Conservation (phyloP, 1,140 invertebrate species). For the Artemia franciscana region DNA sequence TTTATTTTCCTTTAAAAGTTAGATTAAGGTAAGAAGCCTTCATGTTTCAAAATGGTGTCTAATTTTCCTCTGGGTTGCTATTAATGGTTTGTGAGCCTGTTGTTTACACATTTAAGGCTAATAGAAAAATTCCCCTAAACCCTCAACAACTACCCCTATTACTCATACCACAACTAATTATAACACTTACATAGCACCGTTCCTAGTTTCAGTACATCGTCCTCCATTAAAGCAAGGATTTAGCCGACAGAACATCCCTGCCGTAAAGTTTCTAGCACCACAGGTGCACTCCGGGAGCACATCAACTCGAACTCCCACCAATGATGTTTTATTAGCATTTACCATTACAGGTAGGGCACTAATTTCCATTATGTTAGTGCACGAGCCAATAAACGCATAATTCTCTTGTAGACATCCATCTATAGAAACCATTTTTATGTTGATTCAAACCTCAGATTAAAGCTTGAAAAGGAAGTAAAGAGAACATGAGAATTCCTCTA, state of each 20-base stretch:
- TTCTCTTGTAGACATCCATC: constrained; percentile 91
- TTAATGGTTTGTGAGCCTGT: too few relatives aligned
- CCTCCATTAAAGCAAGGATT: constrained; percentile 87
- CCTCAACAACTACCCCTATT: too few relatives aligned
- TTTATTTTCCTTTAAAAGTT: too few relatives aligned
- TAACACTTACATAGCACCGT: constrained; percentile 39
- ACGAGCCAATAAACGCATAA: constrained; percentile 81
- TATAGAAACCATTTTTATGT: constrained; percentile 91
- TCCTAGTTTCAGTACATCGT: constrained; percentile 64
- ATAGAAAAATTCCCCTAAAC: too few relatives aligned
- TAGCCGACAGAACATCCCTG: constrained; percentile 62
- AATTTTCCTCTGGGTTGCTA: too few relatives aligned
- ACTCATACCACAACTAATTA: too few relatives aligned
- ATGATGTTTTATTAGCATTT: constrained; percentile 82
- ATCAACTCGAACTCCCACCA: constrained; percentile 74
- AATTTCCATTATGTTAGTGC: constrained; percentile 57
- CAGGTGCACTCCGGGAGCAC: constrained; percentile 74
- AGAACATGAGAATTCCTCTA: too few relatives aligned
- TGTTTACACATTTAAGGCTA: too few relatives aligned
- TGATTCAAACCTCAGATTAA: constrained; percentile 72
- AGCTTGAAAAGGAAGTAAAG: too few relatives aligned
- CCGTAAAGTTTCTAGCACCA: constrained; percentile 67
- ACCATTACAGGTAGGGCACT: constrained; percentile 76
- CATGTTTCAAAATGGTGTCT: too few relatives aligned
- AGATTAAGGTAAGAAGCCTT: too few relatives aligned